phyloP scores from a whole-genome alignment of 23 tunicate species.

The Botrylloides violaceus region DNA sequence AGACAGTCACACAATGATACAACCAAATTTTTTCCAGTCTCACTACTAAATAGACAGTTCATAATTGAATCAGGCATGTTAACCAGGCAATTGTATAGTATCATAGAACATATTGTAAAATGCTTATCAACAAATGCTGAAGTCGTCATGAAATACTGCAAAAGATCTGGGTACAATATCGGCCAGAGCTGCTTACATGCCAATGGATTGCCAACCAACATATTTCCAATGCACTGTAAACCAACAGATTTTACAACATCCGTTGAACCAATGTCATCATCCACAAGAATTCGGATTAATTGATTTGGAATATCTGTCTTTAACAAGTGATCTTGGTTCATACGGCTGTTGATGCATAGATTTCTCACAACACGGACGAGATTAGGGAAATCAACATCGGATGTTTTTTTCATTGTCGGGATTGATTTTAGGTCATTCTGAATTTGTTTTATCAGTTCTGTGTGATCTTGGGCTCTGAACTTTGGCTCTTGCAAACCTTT shows the following conservation, averaged over 20 bases:
- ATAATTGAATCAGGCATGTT: neutral
- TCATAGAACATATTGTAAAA: conserved; percentile 5
- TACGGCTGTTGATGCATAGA: neutral
- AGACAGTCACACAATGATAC: neutral
- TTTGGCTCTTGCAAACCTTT: neutral
- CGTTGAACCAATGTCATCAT: neutral
- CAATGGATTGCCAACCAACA: conserved; percentile 5
- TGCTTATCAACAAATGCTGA: neutral
- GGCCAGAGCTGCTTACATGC: conserved; percentile 5
- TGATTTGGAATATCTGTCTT: neutral
- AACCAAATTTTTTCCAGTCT: neutral
- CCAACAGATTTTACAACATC: neutral
- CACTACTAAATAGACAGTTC: neutral
- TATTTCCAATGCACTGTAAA: conserved; percentile 16
- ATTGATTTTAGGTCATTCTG: neutral
- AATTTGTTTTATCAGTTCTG: neutral
- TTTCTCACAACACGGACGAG: conserved; percentile 3
- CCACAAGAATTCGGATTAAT: neutral
- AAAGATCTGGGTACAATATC: neutral
- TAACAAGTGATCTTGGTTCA: neutral
- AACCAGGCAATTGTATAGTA: conserved; percentile 11
- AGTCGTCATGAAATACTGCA: neutral
- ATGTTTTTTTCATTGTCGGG: neutral
- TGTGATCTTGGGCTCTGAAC: neutral
- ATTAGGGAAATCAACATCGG: neutral